Conservation (phyloP, 1,140 invertebrate species). For the Ridgeia piscesae region DNA sequence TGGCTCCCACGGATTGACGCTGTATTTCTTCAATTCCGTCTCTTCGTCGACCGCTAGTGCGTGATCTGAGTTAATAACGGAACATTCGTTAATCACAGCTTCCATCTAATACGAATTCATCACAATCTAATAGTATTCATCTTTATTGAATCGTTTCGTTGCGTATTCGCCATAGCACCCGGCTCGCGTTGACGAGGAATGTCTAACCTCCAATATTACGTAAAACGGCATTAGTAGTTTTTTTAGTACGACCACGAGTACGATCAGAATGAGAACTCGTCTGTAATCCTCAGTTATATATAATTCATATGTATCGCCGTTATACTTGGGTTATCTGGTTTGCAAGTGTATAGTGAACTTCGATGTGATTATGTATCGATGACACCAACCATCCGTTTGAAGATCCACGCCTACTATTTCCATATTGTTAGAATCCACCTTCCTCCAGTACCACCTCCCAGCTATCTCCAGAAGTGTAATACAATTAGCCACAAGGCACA, state of each 20-base stretch:
- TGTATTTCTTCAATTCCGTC: neutral
- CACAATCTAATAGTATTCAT: no score
- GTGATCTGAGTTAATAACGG: neutral
- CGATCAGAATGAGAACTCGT: neutral
- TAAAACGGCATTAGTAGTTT: neutral
- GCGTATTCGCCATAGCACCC: no score
- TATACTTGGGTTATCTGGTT: neutral
- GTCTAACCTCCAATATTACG: neutral
- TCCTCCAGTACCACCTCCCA: no score
- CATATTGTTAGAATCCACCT: no score
- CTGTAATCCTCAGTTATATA: neutral
- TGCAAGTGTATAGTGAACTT: neutral
- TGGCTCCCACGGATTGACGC: neutral
- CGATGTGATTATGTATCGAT: neutral
- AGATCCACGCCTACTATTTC: neutral
- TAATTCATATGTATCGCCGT: neutral
- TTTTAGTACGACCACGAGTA: neutral
- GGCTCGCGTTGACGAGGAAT: no score
- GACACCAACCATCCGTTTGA: neutral
- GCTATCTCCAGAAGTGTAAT: neutral
- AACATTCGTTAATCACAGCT: neutral
- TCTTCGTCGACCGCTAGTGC: neutral
- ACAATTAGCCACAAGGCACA: neutral
- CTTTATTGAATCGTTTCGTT: no score
- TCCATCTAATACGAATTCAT: no score